Conservation (phyloP, 2,797 vertebrate species). For the Sciurus vulgaris region DNA sequence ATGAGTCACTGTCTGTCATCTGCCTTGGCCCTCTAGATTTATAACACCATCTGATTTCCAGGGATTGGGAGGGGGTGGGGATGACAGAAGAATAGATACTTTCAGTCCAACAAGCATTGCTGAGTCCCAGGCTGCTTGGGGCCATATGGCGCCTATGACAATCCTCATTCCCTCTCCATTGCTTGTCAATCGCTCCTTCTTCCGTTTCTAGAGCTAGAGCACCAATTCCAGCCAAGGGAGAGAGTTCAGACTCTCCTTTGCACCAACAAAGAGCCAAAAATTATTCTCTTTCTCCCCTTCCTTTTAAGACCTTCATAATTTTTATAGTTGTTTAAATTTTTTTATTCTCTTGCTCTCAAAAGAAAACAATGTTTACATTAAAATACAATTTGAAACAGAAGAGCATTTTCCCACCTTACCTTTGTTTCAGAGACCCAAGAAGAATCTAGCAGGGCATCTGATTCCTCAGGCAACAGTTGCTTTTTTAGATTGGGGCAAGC, state of each 20-base stretch:
- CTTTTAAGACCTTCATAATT: neutral
- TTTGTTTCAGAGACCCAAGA: conserved; percentile 10
- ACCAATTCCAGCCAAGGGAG: neutral
- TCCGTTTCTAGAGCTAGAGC: neutral
- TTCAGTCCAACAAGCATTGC: conserved; percentile 49
- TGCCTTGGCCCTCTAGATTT: conserved; percentile 35
- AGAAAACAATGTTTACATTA: conserved; percentile 40
- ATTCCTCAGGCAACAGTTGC: neutral
- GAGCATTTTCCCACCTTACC: neutral
- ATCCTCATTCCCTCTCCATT: neutral
- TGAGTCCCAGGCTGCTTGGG: neutral
- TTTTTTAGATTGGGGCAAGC: neutral
- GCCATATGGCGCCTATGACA: neutral
- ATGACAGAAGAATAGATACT: conserved; percentile 29
- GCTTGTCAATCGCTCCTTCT: neutral
- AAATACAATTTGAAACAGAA: conserved; percentile 30
- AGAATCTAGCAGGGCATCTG: conserved; percentile 24
- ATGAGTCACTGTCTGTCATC: conserved; percentile 64
- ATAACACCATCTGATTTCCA: conserved; percentile 57
- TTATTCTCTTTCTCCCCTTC: neutral
- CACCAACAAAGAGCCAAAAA: neutral
- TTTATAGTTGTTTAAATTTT: conserved; percentile 3
- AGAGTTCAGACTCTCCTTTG: neutral
- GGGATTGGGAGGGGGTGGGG: neutral
- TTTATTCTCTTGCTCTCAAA: conserved; percentile 5